Evolutionary conservation across 2,888 invertebrate species (phyloP).

Genomic region (Hesperia comma): DNA sequence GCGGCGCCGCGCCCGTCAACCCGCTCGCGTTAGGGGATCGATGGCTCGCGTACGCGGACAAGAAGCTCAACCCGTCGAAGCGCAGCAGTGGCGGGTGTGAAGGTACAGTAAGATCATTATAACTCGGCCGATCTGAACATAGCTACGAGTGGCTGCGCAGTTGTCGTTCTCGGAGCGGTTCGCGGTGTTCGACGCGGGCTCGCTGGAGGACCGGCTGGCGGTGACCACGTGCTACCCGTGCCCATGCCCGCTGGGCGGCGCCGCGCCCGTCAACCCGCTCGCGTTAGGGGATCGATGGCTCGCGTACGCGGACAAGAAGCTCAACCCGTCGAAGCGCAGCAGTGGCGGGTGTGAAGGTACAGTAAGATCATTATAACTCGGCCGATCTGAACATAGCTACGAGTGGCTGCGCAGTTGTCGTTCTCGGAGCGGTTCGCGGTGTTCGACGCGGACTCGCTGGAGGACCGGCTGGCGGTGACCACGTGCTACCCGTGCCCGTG

Average conservation of each 20-base stretch:
- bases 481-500: conserved; percentile 95
- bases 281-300: conserved; percentile 94
- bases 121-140: too few species aligned
- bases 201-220: conserved; percentile 92
- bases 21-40: conserved; percentile 94
- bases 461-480: conserved; percentile 93
- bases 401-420: too few species aligned
- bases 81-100: conserved; percentile 93
- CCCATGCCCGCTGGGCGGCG: conserved; percentile 87
- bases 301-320: conserved; percentile 93
- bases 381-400: too few species aligned
- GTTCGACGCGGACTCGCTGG: conserved; percentile 94
- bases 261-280: conserved; percentile 87
- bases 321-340: conserved; percentile 90
- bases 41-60: conserved; percentile 94
- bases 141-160: too few species aligned
- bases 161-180: conserved; percentile 95
- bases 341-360: conserved; percentile 91
- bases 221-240: conserved; percentile 95
- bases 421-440: conserved; percentile 96
- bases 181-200: conserved; percentile 95
- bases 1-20: conserved; percentile 81
- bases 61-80: conserved; percentile 90
- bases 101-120: conserved; percentile 62
- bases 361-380: neutral